Percentiles rank a stretch among this genome's conserved stretches.
Conservation (phyloP, 2,888 invertebrate species). For the Sesamia inferens region DNA sequence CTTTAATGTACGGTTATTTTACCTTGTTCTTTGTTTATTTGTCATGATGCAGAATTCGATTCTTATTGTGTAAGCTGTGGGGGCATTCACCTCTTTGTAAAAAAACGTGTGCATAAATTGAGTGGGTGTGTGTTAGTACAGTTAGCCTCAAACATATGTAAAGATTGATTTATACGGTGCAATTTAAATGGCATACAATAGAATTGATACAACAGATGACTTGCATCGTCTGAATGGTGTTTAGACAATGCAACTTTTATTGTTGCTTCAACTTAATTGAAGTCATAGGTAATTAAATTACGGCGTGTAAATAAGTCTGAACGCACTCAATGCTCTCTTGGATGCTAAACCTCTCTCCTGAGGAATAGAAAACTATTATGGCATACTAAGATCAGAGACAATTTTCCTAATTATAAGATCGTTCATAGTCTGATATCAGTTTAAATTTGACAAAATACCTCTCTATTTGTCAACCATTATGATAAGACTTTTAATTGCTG, state of each 20-base stretch:
- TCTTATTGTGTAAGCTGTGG: constrained; percentile 24
- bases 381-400: neutral
- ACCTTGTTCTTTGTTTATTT: constrained; percentile 18
- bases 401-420: too few species aligned
- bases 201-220: too few species aligned
- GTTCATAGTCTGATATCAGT: too few species aligned
- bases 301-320: neutral
- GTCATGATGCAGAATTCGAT: constrained; percentile 27
- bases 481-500: too few species aligned
- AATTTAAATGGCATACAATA: too few species aligned
- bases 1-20: neutral
- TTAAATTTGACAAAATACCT: too few species aligned
- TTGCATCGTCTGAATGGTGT: too few species aligned
- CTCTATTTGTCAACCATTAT: too few species aligned
- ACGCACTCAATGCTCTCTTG: neutral
- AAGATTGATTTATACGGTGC: neutral
- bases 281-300: too few species aligned
- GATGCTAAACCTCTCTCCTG: neutral
- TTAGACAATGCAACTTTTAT: too few species aligned
- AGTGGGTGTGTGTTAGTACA: neutral
- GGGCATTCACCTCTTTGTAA: constrained; percentile 23
- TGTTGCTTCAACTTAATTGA: too few species aligned
- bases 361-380: too few species aligned
- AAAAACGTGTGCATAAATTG: constrained; percentile 12
- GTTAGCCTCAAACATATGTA: neutral